Percentiles rank a stretch among this genome's conserved stretches.
Conservation (phyloP, 1,140 invertebrate genomes). For the Lerema accius region DNA sequence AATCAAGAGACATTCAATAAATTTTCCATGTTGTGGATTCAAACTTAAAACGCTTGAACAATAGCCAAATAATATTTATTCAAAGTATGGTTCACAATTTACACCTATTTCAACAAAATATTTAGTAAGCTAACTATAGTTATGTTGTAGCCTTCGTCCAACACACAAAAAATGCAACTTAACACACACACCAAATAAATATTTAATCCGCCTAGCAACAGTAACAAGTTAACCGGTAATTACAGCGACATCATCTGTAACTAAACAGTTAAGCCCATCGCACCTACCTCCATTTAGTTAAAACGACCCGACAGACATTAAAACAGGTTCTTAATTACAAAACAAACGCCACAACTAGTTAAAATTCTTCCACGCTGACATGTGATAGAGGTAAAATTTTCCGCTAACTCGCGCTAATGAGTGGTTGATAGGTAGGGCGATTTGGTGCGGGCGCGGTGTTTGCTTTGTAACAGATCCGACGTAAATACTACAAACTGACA, state of each 20-base stretch:
- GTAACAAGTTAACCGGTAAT: too few relatives aligned
- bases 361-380: constrained; percentile 8
- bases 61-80: too few relatives aligned
- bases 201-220: too few relatives aligned
- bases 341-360: constrained; percentile 4
- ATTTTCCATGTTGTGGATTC: too few relatives aligned
- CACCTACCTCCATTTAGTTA: background rate
- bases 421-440: constrained; percentile 4
- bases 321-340: constrained; percentile 8
- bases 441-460: background rate
- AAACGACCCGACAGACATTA: background rate
- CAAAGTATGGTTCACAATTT: too few relatives aligned
- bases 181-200: too few relatives aligned
- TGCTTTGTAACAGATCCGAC: constrained; percentile 7
- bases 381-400: constrained; percentile 18
- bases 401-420: constrained; percentile 15
- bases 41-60: too few relatives aligned
- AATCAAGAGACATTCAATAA: too few relatives aligned
- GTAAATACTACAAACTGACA: background rate
- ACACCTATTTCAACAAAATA: too few relatives aligned
- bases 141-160: too few relatives aligned
- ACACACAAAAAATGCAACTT: too few relatives aligned
- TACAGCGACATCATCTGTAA: background rate
- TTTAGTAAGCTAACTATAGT: too few relatives aligned
- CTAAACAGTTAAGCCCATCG: background rate